Conservation (phyloP, 2,113 vertebrate species). For the Semicossyphus pulcher region DNA sequence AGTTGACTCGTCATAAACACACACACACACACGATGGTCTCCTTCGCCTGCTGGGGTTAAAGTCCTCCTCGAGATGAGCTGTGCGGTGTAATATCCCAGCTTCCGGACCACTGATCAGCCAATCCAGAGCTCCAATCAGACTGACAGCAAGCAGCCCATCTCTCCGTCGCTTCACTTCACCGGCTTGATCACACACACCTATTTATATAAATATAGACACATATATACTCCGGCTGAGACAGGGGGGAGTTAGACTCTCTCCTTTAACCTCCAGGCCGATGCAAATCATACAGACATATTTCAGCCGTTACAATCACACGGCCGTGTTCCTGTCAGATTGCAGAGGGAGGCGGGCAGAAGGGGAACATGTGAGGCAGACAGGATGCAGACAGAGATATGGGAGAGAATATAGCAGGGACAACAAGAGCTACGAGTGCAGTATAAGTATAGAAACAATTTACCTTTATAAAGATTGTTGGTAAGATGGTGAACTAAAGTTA, state of each 20-base stretch:
- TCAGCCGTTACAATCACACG: not conserved
- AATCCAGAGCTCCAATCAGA: slow-evolving; percentile 50
- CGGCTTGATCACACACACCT: slow-evolving; percentile 30
- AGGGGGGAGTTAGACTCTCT: not conserved
- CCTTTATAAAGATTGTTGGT: no score
- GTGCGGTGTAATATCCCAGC: slow-evolving; percentile 53
- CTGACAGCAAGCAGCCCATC: slow-evolving; percentile 57
- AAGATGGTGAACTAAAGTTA: no score
- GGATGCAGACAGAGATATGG: no score
- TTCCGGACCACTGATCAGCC: slow-evolving; percentile 65
- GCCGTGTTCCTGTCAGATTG: slow-evolving; percentile 30
- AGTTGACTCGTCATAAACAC: not conserved
- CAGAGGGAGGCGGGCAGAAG: no score
- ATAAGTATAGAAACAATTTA: no score
- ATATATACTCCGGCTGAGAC: not conserved
- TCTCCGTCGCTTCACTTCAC: slow-evolving; percentile 48
- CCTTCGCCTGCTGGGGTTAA: slow-evolving; percentile 48
- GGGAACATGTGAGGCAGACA: no score
- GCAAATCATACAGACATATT: slow-evolving; percentile 30
- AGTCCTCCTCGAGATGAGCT: slow-evolving; percentile 59
- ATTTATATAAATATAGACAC: not conserved
- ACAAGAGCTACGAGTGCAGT: no score
- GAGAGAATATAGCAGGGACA: no score
- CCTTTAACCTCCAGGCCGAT: slow-evolving; percentile 30
- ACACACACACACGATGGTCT: slow-evolving; percentile 3